A percentile compares a stretch with the other conserved stretches of the same genome.
Conservation (phyloP, 2,888 invertebrate genomes). For the Chrysolina americana region DNA sequence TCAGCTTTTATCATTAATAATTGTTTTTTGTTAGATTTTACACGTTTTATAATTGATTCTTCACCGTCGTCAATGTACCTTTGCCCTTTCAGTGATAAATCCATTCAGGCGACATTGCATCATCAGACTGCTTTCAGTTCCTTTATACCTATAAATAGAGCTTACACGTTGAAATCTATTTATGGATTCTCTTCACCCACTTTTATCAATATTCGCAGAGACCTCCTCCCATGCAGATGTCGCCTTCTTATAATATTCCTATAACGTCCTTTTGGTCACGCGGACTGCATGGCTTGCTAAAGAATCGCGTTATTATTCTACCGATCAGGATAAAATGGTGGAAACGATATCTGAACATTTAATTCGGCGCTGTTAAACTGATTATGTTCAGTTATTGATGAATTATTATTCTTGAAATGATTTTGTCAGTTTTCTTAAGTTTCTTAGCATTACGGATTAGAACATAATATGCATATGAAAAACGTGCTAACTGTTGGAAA, state of each 20-base stretch:
- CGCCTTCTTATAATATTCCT: slow-evolving; percentile 22
- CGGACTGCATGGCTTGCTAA: slow-evolving; percentile 5
- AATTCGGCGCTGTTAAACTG: background rate
- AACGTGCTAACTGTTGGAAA: no score
- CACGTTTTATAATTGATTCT: no score
- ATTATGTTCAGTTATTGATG: no score
- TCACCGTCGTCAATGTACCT: no score
- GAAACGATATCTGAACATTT: background rate
- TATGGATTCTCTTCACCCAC: slow-evolving; percentile 21
- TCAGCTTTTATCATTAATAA: no score
- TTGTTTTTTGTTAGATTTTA: no score
- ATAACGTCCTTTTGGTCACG: slow-evolving; percentile 28
- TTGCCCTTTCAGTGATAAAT: background rate
- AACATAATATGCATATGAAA: no score
- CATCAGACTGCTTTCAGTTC: slow-evolving; percentile 2
- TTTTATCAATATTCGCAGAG: slow-evolving; percentile 26
- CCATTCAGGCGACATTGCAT: background rate
- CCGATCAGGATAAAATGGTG: background rate
- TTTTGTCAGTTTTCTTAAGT: no score
- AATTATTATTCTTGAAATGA: no score
- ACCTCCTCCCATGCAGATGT: slow-evolving; percentile 26
- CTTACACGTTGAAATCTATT: slow-evolving; percentile 24
- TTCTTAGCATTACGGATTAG: no score
- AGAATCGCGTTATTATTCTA: background rate
- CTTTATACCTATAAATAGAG: slow-evolving; percentile 19